A percentile compares a stretch with the other conserved stretches of the same genome.
phyloP scores from a whole-genome alignment of 2,888 invertebrate genomes.

The Tyria jacobaeae region DNA sequence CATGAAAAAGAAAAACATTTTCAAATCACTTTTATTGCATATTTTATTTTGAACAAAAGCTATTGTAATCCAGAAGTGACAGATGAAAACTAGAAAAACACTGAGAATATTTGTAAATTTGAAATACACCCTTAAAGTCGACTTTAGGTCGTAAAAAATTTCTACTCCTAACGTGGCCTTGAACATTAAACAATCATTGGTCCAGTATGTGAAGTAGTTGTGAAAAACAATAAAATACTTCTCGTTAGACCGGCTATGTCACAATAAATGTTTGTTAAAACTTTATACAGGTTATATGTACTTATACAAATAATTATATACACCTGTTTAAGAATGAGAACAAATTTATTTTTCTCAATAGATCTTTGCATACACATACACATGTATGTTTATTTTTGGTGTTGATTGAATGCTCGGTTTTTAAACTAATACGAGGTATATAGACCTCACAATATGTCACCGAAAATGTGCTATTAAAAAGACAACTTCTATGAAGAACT shows the following conservation, averaged over 20 bases:
- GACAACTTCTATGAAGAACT: too few species aligned
- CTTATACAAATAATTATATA: not conserved
- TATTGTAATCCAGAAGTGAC: not conserved
- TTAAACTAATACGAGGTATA: too few species aligned
- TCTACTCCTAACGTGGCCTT: not conserved
- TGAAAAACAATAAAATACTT: not conserved
- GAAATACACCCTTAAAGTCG: not conserved
- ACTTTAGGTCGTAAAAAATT: not conserved
- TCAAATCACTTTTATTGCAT: too few species aligned
- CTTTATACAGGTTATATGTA: not conserved
- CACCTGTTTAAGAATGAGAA: not conserved
- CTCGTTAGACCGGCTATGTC: conserved; percentile 6
- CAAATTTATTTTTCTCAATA: too few species aligned
- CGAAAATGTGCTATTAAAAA: too few species aligned
- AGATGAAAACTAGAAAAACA: not conserved
- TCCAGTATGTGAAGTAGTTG: not conserved
- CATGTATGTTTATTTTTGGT: not conserved
- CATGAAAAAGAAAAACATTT: too few species aligned
- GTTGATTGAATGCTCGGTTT: too few species aligned
- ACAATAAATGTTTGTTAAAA: conserved; percentile 1
- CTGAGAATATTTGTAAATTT: not conserved
- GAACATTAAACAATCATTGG: not conserved
- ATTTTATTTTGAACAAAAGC: not conserved
- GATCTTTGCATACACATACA: too few species aligned
- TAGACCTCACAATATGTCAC: too few species aligned